phyloP scores from a whole-genome alignment of 2,113 vertebrate genomes.

The Xenus cinereus region DNA sequence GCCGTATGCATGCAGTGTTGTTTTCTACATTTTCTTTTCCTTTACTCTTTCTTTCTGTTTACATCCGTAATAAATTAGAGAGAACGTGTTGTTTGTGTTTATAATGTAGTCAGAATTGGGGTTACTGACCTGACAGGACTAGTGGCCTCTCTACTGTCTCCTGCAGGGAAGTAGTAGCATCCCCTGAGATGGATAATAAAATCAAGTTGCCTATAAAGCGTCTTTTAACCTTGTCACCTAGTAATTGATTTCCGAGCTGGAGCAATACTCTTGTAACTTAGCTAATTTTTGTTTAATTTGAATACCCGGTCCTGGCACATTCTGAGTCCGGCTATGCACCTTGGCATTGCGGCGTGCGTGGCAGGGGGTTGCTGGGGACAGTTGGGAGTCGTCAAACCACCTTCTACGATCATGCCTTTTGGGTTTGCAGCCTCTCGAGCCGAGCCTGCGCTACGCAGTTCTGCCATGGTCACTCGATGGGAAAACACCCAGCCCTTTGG shows the following conservation, averaged over 20 bases:
- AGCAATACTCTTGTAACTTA: neutral
- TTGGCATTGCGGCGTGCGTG: accelerated
- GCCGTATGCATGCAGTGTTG: neutral
- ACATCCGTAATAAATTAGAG: neutral
- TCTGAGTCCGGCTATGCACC: neutral
- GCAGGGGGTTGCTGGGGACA: neutral
- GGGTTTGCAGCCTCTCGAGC: neutral
- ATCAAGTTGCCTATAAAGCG: neutral
- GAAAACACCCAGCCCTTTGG: neutral
- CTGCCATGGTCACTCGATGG: accelerated
- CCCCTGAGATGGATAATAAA: neutral
- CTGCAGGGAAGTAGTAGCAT: neutral
- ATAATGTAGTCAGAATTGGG: neutral
- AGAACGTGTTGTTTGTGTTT: neutral
- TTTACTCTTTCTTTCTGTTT: neutral
- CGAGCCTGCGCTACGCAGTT: accelerated
- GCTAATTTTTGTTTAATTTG: neutral
- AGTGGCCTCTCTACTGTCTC: neutral
- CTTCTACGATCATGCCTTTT: neutral
- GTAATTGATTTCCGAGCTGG: neutral
- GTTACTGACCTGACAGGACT: neutral
- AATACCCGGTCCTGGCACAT: neutral
- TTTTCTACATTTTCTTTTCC: neutral
- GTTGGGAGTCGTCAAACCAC: neutral
- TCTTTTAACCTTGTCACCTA: neutral